Conservation (phyloP, 2,888 invertebrate species). For the Trichogramma dendrolimi region DNA sequence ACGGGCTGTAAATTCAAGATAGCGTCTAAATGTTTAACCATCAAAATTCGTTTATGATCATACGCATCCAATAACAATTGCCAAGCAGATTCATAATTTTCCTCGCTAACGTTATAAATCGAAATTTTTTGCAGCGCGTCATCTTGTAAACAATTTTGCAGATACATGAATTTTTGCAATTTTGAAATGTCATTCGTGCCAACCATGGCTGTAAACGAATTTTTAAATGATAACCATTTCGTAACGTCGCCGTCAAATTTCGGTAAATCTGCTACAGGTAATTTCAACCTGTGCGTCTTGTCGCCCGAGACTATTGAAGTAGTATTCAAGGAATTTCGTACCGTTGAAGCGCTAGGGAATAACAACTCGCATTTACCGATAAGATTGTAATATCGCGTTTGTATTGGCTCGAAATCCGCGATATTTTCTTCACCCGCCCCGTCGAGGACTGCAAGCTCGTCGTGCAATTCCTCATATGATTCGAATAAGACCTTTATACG, state of each 20-base stretch:
- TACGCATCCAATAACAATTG: slow-evolving; percentile 21
- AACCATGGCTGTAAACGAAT: neutral
- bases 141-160: slow-evolving; percentile 14
- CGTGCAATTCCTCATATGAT: too few relatives aligned
- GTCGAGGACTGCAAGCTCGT: too few relatives aligned
- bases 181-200: slow-evolving; percentile 8
- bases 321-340: too few relatives aligned
- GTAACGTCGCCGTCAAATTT: neutral
- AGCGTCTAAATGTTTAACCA: slow-evolving; percentile 23
- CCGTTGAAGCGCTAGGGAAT: too few relatives aligned
- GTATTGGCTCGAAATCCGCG: too few relatives aligned
- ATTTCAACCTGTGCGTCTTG: neutral
- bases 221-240: neutral
- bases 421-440: too few relatives aligned
- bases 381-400: too few relatives aligned
- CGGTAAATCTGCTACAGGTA: neutral
- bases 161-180: slow-evolving; percentile 19
- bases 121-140: slow-evolving; percentile 23
- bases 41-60: slow-evolving; percentile 20
- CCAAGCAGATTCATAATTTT: slow-evolving; percentile 26
- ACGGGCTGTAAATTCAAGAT: slow-evolving; percentile 21
- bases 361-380: too few relatives aligned
- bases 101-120: slow-evolving; percentile 15
- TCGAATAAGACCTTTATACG: too few relatives aligned
- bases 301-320: too few relatives aligned